Evolutionary conservation across 2,888 invertebrate genomes (phyloP).

Genomic region (Drosophila formosana): DNA sequence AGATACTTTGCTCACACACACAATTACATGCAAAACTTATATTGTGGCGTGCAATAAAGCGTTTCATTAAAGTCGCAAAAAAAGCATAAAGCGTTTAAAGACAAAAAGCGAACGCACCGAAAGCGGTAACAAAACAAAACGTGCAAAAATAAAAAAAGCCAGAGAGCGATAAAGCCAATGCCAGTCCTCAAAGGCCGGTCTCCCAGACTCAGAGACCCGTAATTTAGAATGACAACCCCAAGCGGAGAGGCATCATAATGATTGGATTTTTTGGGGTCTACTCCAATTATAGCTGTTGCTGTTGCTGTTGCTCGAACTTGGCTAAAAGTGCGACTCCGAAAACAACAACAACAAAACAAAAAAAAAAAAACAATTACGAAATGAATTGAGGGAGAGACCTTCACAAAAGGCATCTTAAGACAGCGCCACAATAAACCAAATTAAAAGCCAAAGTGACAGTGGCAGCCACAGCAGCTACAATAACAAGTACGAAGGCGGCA

Average conservation of each 20-base stretch:
- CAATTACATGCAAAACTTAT: slow-evolving; percentile 17
- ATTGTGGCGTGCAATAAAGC: slow-evolving; percentile 61
- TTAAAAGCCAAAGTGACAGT: slow-evolving; percentile 70
- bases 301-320: slow-evolving; percentile 37
- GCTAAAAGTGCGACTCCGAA: slow-evolving; percentile 18
- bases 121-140: slow-evolving; percentile 45
- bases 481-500: slow-evolving; percentile 17
- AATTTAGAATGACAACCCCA: slow-evolving; percentile 51
- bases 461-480: slow-evolving; percentile 41
- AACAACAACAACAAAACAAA: slow-evolving; percentile 12
- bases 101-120: slow-evolving; percentile 30
- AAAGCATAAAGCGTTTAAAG: slow-evolving; percentile 32
- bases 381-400: slow-evolving; percentile 66
- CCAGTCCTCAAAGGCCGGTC: slow-evolving; percentile 11
- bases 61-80: slow-evolving; percentile 68
- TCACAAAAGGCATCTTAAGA: slow-evolving; percentile 57
- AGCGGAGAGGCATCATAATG: slow-evolving; percentile 17
- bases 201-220: slow-evolving; percentile 20
- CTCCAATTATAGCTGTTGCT: slow-evolving; percentile 59
- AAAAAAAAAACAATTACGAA: slow-evolving; percentile 62
- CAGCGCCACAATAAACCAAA: slow-evolving; percentile 75
- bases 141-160: slow-evolving; percentile 28
- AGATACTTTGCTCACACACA: slow-evolving; percentile 47
- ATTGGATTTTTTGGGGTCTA: slow-evolving; percentile 26
- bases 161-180: slow-evolving; percentile 37